Conservation (phyloP, 2,113 vertebrate genomes). For the Dipodomys stephensi region DNA sequence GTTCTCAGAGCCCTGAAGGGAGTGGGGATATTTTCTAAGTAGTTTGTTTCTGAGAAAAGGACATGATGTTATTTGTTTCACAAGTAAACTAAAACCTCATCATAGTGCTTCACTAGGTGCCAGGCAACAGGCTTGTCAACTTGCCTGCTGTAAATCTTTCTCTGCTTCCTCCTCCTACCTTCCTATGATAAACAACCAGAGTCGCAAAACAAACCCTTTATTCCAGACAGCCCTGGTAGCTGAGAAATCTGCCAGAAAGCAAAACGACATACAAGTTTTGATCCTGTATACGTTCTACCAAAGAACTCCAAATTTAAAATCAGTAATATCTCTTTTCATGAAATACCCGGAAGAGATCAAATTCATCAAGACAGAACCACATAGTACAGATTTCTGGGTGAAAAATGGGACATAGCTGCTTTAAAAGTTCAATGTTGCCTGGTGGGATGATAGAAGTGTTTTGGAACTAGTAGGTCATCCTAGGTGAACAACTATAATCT, state of each 20-base stretch:
- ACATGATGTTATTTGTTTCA: not conserved
- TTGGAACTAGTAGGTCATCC: not conserved
- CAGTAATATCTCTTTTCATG: not conserved
- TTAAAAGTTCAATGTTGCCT: not conserved
- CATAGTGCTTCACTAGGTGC: not conserved
- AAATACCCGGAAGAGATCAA: not conserved
- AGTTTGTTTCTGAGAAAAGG: slow-evolving; percentile 29
- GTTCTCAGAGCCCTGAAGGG: not conserved
- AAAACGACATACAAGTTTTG: not conserved
- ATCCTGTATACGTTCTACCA: not conserved
- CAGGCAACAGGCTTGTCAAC: not conserved
- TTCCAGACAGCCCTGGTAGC: not conserved
- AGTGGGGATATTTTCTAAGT: slow-evolving; percentile 9
- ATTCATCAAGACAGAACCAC: not conserved
- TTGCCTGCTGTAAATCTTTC: not conserved
- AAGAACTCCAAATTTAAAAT: not conserved
- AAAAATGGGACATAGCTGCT: not conserved
- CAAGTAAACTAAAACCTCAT: not conserved
- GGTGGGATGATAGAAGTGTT: not conserved
- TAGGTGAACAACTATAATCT: too few relatives aligned
- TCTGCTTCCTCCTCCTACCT: not conserved
- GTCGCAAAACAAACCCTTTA: not conserved
- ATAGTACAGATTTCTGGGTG: not conserved
- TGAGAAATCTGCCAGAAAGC: not conserved
- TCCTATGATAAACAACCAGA: not conserved